phyloP scores from a whole-genome alignment of 1,140 invertebrate species.

The Coelopa frigida region DNA sequence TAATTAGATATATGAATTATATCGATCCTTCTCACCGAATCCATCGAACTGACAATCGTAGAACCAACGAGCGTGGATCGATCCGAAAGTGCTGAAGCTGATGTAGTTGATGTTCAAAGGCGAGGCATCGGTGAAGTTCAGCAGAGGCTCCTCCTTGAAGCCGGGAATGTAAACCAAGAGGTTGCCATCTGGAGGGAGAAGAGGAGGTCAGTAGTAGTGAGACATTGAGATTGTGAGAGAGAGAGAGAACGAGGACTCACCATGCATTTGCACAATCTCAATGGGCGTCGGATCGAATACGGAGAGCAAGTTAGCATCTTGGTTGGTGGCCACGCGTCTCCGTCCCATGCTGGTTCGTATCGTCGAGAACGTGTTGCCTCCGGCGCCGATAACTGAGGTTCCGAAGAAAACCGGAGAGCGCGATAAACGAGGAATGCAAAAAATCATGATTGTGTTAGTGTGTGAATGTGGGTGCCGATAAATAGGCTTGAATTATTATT shows the following conservation, averaged over 20 bases:
- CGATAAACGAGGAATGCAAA: too few species aligned
- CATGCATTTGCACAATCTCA: constrained; percentile 38
- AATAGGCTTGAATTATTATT: too few species aligned
- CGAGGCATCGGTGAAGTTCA: constrained; percentile 23
- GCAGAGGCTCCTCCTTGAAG: constrained; percentile 27
- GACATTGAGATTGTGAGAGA: neutral
- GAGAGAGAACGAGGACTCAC: constrained; percentile 18
- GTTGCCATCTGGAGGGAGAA: constrained; percentile 24
- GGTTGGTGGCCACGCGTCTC: constrained; percentile 30
- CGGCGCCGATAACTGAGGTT: constrained; percentile 40
- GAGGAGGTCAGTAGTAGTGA: neutral
- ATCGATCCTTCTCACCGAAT: constrained; percentile 21
- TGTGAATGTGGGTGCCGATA: neutral
- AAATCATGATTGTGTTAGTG: neutral
- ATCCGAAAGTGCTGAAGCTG: constrained; percentile 36
- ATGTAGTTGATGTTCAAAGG: constrained; percentile 31
- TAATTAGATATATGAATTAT: constrained; percentile 1
- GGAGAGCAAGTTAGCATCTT: constrained; percentile 27
- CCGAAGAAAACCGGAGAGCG: too few species aligned
- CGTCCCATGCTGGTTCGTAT: constrained; percentile 32
- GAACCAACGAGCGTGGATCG: constrained; percentile 32
- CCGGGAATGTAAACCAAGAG: constrained; percentile 35
- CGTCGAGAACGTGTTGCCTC: constrained; percentile 35
- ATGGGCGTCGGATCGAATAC: constrained; percentile 37
- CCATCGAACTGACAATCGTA: constrained; percentile 38